Percentiles rank a stretch among this genome's conserved stretches.
These are phyloP conservation scores for Cryptotermes secundus DNA, from an alignment of 1,140 invertebrate genomes.

Conservation along the genomic window DNA sequence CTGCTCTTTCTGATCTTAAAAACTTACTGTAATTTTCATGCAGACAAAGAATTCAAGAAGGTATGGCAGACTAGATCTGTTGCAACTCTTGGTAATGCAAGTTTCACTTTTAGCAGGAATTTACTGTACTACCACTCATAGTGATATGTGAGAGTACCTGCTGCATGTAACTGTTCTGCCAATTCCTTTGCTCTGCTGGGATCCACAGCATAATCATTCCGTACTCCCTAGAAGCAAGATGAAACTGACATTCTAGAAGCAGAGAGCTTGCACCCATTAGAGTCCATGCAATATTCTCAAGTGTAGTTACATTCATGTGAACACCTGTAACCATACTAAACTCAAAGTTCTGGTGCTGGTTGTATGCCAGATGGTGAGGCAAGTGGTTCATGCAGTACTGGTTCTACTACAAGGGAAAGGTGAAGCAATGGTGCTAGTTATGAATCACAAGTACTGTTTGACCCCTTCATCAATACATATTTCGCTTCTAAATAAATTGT, in stretches of 20 bases:
- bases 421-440: too few species aligned
- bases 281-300: background rate
- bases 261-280: background rate
- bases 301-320: background rate
- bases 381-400: too few species aligned
- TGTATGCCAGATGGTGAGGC: background rate
- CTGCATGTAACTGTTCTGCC: constrained; percentile 58
- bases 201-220: constrained; percentile 50
- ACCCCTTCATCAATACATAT: too few species aligned
- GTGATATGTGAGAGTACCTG: constrained; percentile 44
- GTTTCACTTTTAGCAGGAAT: too few species aligned
- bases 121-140: too few species aligned
- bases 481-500: too few species aligned
- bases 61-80: background rate
- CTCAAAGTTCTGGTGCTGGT: background rate
- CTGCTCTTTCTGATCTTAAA: too few species aligned
- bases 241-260: background rate
- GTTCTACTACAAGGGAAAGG: too few species aligned
- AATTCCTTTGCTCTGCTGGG: constrained; percentile 53
- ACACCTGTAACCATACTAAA: background rate
- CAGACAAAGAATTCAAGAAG: background rate
- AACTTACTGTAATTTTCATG: too few species aligned
- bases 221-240: constrained; percentile 40
- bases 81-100: too few species aligned
- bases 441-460: too few species aligned